phyloP scores from a whole-genome alignment of 2,113 vertebrate species.

The Heterotilapia buettikoferi region DNA sequence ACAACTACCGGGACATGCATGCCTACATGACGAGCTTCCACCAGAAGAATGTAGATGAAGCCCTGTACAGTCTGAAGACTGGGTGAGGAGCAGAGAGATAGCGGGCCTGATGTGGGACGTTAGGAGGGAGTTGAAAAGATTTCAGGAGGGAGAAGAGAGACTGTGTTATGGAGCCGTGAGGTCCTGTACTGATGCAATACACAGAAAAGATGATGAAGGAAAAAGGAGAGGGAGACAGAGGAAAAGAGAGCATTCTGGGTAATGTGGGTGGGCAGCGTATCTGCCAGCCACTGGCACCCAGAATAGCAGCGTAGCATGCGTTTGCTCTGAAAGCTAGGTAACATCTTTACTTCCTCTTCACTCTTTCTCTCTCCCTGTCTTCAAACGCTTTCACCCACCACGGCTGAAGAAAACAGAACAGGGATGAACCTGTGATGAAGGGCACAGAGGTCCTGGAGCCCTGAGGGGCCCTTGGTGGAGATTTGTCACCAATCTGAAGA shows the following conservation, averaged over 20 bases:
- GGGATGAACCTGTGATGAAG: neutral
- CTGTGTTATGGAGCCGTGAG: slow-evolving; percentile 29
- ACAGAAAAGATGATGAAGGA: slow-evolving; percentile 39
- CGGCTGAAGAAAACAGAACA: neutral
- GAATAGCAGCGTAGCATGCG: slow-evolving; percentile 36
- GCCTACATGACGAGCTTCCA: slow-evolving; percentile 99
- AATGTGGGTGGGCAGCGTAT: slow-evolving; percentile 47
- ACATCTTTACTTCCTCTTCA: neutral
- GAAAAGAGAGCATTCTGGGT: slow-evolving; percentile 22
- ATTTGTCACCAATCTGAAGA: slow-evolving; percentile 8
- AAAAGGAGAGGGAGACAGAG: slow-evolving; percentile 1
- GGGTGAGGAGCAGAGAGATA: slow-evolving; percentile 76
- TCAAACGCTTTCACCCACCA: neutral
- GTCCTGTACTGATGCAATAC: slow-evolving; percentile 51
- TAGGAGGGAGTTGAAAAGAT: slow-evolving; percentile 30
- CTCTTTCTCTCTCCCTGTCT: neutral
- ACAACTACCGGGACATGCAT: slow-evolving; percentile 99
- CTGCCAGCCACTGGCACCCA: slow-evolving; percentile 33
- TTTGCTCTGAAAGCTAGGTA: slow-evolving; percentile 27
- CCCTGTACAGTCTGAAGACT: slow-evolving; percentile 88
- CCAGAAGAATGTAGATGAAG: slow-evolving; percentile 94
- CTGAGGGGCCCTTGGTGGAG: neutral
- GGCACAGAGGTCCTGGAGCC: neutral
- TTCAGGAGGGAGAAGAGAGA: slow-evolving; percentile 15
- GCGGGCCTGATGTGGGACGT: neutral